Percentiles rank a stretch among this genome's conserved stretches.
Conservation (phyloP, 2,888 invertebrate species). For the Meloe dianella region DNA sequence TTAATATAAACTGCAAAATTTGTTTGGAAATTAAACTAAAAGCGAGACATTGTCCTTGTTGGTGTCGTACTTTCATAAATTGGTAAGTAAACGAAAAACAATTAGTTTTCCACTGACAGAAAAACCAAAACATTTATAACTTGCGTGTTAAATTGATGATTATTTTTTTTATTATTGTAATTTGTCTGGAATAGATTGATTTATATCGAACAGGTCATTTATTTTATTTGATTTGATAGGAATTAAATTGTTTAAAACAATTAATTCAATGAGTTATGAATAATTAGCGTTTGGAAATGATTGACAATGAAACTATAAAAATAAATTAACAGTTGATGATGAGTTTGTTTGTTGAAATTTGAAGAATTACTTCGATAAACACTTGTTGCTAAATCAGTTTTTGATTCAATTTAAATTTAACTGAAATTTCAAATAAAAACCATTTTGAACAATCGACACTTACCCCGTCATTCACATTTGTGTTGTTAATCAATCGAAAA, state of each 20-base stretch:
- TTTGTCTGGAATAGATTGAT: background rate
- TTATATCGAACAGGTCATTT: background rate
- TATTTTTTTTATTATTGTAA: background rate
- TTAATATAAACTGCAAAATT: too few relatives aligned
- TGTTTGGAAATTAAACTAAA: too few relatives aligned
- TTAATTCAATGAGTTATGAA: background rate
- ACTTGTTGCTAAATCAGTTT: slow-evolving; percentile 4
- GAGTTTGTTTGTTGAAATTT: background rate
- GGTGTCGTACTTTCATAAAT: too few relatives aligned
- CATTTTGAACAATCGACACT: background rate
- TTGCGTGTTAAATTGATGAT: background rate
- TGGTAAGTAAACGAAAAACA: too few relatives aligned
- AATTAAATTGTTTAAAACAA: background rate
- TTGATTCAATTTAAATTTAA: too few relatives aligned
- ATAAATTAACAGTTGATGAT: too few relatives aligned
- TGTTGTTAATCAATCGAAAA: background rate
- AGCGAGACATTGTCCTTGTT: too few relatives aligned
- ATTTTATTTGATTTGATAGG: background rate
- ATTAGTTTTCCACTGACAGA: too few relatives aligned
- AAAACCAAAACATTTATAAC: too few relatives aligned
- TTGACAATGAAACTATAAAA: too few relatives aligned
- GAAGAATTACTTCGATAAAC: background rate
- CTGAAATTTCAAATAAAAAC: background rate
- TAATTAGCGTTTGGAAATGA: background rate
- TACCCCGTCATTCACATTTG: background rate